Base-by-base conservation (phyloP, 1,140 invertebrate genomes). In the Drosophila tristis region DNA sequence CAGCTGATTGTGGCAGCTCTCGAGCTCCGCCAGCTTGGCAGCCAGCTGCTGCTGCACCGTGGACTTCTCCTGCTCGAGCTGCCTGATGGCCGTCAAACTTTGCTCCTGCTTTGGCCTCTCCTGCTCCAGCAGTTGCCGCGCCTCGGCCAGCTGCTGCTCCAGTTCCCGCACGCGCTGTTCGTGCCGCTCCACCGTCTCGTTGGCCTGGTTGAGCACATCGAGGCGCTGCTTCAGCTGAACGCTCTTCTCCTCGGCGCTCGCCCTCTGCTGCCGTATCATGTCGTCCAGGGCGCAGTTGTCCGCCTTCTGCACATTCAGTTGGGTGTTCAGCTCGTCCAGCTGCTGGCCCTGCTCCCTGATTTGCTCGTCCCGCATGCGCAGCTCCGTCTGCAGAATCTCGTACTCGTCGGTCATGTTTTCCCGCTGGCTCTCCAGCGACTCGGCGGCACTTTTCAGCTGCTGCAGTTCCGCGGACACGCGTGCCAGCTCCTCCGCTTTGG, bases 261-360 rank as follows among this genome's bases (percentile, higher is more conserved):
- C 39, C 16, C 81, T 61, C 13, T 91, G 80, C n/a, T 57, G 13
- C 8, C 78, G 79, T 0, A 90, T 77, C 67, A 91, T 66, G 31
- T 93, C 90, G 29, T 92, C 87, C 4, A 93, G 50, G 11, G 93
- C 90, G 1, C 90, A 78, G 25, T 65, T 90, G 42, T 92, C 91
- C 1, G 91, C 91, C 31, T 76, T 74, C 56, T 92, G 86, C 13
- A 92, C 90, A 25, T 93, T 85, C 1, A 93, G 67, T 20, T 93
- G 91, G 5, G 89, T 80, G 13, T 67, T 90, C 1, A 92, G 48
- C 26, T 90, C 90, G 8, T 81, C 75, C 13, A 90, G 15, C 42
- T 80, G 80, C 2, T 86, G 82, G 35, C 7, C 66, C 1, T 86
- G 54, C 23, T 87, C 86, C 31, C 73, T 68, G 45, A 91, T 62